phyloP scores from a whole-genome alignment of 2,888 invertebrate genomes.

The Sarcophaga variegata region DNA sequence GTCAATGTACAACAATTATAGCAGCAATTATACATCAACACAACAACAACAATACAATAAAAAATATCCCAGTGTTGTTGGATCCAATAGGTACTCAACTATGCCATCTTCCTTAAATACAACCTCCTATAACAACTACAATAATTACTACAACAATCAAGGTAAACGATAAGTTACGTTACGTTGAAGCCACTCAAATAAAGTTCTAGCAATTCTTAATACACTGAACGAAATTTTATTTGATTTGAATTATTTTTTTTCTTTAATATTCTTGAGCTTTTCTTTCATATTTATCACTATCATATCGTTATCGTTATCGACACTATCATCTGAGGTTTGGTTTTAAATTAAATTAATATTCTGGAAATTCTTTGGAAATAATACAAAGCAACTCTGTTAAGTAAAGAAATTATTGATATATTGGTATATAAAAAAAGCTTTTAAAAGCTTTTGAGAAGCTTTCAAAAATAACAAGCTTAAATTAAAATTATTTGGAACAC shows the following conservation, averaged over 20 bases:
- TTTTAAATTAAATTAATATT: neutral
- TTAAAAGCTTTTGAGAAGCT: no score
- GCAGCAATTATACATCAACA: slow-evolving; percentile 72
- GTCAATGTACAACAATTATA: slow-evolving; percentile 72
- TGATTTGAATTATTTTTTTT: neutral
- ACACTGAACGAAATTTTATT: slow-evolving; percentile 25
- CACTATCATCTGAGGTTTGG: neutral
- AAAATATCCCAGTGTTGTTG: slow-evolving; percentile 75
- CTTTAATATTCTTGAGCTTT: slow-evolving; percentile 42
- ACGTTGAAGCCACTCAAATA: slow-evolving; percentile 59
- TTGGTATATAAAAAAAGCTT: no score
- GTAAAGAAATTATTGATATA: neutral
- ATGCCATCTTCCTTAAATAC: slow-evolving; percentile 74
- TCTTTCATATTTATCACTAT: neutral
- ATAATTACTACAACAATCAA: slow-evolving; percentile 72
- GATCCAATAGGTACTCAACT: slow-evolving; percentile 76
- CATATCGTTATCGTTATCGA: neutral
- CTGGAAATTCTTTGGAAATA: slow-evolving; percentile 20
- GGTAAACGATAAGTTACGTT: slow-evolving; percentile 72
- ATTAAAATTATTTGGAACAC: no score
- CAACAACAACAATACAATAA: slow-evolving; percentile 78
- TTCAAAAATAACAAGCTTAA: no score
- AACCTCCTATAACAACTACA: slow-evolving; percentile 70
- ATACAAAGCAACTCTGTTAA: slow-evolving; percentile 36
- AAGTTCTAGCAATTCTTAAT: slow-evolving; percentile 18